These are phyloP conservation scores for Peromyscus californicus DNA, from an alignment of 2,113 vertebrate genomes.

Conservation along the genomic window DNA sequence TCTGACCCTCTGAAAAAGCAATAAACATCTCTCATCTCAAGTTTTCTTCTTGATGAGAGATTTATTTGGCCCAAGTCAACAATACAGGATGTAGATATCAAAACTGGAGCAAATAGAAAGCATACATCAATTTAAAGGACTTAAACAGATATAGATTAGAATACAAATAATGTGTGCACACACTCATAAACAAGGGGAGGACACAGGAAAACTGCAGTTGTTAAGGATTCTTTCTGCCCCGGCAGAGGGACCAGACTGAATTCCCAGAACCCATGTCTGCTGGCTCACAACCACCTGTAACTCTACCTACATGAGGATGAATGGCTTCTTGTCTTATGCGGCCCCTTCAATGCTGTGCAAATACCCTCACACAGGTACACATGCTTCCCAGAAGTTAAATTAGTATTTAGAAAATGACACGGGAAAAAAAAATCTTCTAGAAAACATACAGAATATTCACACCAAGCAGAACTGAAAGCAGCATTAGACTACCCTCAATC, in stretches of 20 bases:
- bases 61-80: background rate
- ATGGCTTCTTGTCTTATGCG: no score
- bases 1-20: background rate
- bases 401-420: no score
- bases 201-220: background rate
- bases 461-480: background rate
- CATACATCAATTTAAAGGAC: background rate
- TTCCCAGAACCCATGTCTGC: no score
- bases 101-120: background rate
- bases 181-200: background rate
- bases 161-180: background rate
- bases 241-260: no score
- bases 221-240: background rate
- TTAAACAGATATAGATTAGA: background rate
- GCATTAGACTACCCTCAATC: background rate
- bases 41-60: background rate
- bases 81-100: background rate
- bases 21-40: background rate
- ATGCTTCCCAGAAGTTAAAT: background rate
- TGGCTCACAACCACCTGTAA: background rate
- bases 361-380: background rate
- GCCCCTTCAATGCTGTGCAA: no score
- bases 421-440: background rate
- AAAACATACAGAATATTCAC: background rate
- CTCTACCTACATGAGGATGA: background rate